Evolutionary conservation across 1,140 invertebrate genomes (phyloP), one percentile per base, ranked within the genome.

Genomic region (Caerostris darwini): DNA sequence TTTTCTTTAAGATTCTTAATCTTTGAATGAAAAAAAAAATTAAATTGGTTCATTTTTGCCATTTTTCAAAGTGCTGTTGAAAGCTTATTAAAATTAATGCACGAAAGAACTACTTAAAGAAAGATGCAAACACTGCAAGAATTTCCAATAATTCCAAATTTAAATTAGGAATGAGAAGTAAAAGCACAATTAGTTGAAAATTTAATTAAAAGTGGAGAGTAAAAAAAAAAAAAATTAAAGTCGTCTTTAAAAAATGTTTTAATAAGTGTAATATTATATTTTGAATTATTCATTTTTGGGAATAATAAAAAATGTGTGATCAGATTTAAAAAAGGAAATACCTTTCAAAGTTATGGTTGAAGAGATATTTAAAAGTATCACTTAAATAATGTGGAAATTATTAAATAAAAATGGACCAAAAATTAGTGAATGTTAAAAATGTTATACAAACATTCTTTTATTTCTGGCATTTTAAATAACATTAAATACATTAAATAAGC

Each of bases 81-180:
- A 83, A 83, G 53, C 54, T 83, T 19, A 83, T 83, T 83, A 83
- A 83, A 83, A 83, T 83, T 83, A 58, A 83, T 83, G 57, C 19
- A 56, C 56, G 5, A 7, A 58, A 83, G 8, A 7, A 7, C 56
- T 57, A 19, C 56, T 8, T 83, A 83, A 57, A 58, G 82, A 58
- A 83, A 83, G 81, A 19, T 58, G 53, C 14, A 58, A 57, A 83
- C 82, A 17, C 54, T 17, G 4, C 8, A 17, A 83, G 56, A 83
- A 83, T 58, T 83, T 58, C 14, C 56, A 83, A 83, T 83, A 57
- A 57, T 83, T 83, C 53, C 17, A 14, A 83, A 17, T 83, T 58
- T 83, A 83, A 83, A 83, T 83, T 10, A 56, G 57, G 3, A 83
- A 6, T 6, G 12, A 12, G 7, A 34, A 10, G 82, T 56, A 58